Conservation (phyloP, 1,140 invertebrate species). For the Drosophila tropicalis region DNA sequence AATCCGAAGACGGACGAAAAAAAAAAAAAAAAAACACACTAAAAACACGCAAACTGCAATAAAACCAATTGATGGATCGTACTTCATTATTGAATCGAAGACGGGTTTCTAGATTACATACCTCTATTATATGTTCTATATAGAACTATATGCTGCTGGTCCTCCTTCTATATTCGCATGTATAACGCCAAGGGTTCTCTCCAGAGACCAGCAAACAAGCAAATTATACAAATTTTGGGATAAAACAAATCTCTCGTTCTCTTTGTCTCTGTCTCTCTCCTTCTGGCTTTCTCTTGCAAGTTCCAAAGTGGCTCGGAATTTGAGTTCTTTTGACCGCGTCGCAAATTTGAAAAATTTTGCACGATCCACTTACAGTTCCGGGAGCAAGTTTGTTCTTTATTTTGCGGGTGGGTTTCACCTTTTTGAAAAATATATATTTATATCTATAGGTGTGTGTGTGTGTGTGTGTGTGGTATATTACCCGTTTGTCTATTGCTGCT, state of each 20-base stretch:
- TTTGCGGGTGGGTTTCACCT: conserved; percentile 13
- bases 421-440: not conserved
- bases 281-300: not conserved
- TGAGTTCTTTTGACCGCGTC: not conserved
- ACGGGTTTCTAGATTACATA: not conserved
- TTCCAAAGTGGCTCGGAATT: conserved; percentile 1
- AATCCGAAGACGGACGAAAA: conserved; percentile 4
- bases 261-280: no score
- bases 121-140: not conserved
- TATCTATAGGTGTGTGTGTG: not conserved
- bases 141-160: no score
- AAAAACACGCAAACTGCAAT: conserved; percentile 27
- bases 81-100: not conserved
- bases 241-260: conserved; percentile 3
- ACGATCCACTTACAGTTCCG: conserved; percentile 54
- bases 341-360: conserved; percentile 53
- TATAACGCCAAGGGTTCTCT: not conserved
- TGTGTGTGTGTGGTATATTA: not conserved
- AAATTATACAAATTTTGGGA: not conserved
- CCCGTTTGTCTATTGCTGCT: not conserved
- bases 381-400: conserved; percentile 39
- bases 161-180: not conserved
- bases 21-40: no score
- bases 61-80: no score
- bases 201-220: not conserved